A percentile compares a stretch with the other conserved stretches of the same genome.
Conservation (phyloP, 2,797 vertebrate species). For the Periparus ater region DNA sequence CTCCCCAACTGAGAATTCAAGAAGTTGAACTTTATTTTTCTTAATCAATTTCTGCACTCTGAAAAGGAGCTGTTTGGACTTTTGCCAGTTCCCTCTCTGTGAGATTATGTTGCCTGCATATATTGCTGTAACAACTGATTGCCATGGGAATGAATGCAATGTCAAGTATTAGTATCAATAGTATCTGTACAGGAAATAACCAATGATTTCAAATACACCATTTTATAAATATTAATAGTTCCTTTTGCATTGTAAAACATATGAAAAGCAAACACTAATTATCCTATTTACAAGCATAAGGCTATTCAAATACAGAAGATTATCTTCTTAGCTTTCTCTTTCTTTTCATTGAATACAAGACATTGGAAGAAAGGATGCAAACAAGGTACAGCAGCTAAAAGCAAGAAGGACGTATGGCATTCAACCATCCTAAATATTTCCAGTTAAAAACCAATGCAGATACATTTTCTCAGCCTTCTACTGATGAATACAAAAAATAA, state of each 20-base stretch:
- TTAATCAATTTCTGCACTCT: background rate
- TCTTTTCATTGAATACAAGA: constrained; percentile 6
- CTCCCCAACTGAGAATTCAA: background rate
- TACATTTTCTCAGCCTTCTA: constrained; percentile 4
- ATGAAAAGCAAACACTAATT: constrained; percentile 36
- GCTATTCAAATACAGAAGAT: constrained; percentile 2
- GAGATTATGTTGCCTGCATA: background rate
- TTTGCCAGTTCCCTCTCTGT: background rate
- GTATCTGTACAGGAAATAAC: background rate
- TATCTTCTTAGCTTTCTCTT: background rate
- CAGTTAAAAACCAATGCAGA: background rate
- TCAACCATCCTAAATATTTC: constrained; percentile 2
- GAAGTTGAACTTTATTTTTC: background rate
- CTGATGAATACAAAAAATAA: background rate
- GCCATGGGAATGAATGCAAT: background rate
- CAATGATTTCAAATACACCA: background rate
- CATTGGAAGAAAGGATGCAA: background rate
- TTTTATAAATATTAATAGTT: background rate
- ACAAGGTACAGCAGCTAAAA: background rate
- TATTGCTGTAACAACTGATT: background rate
- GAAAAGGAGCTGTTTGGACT: background rate
- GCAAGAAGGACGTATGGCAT: background rate
- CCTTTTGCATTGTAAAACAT: background rate
- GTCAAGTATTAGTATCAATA: background rate
- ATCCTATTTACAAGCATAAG: constrained; percentile 37